Evolutionary conservation across 1,140 invertebrate species (phyloP).

Genomic region (Trichonephila clavipes): DNA sequence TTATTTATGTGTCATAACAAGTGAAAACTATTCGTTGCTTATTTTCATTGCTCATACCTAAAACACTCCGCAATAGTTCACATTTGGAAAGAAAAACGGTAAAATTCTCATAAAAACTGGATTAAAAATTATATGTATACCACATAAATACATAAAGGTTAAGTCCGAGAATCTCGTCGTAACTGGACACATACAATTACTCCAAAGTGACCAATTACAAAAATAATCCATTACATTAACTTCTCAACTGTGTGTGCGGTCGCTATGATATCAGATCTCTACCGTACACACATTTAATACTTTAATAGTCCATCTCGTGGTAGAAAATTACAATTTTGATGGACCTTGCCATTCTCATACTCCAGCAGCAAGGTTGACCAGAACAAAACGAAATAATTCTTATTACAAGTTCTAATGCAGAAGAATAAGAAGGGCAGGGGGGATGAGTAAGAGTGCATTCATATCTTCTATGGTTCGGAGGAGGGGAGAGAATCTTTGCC

Average conservation of each 20-base stretch:
- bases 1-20: too few relatives aligned
- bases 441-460: background rate
- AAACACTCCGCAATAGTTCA: too few relatives aligned
- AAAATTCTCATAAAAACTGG: too few relatives aligned
- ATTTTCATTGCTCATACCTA: too few relatives aligned
- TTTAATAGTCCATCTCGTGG: background rate
- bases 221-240: background rate
- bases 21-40: too few relatives aligned
- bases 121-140: too few relatives aligned
- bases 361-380: background rate
- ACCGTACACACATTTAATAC: background rate
- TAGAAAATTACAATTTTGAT: background rate
- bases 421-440: background rate
- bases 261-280: background rate
- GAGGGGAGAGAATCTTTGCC: background rate
- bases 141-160: too few relatives aligned
- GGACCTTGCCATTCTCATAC: background rate
- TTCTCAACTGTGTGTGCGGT: background rate
- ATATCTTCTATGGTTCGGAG: background rate
- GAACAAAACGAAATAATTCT: conserved; percentile 13
- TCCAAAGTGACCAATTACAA: background rate
- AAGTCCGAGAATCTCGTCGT: background rate
- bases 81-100: too few relatives aligned
- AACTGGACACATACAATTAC: background rate
- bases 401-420: background rate